Percentiles rank a stretch among this genome's conserved stretches.
Evolutionary conservation across 2,888 invertebrate genomes (phyloP).

Genomic region (Alsophila aescularia): DNA sequence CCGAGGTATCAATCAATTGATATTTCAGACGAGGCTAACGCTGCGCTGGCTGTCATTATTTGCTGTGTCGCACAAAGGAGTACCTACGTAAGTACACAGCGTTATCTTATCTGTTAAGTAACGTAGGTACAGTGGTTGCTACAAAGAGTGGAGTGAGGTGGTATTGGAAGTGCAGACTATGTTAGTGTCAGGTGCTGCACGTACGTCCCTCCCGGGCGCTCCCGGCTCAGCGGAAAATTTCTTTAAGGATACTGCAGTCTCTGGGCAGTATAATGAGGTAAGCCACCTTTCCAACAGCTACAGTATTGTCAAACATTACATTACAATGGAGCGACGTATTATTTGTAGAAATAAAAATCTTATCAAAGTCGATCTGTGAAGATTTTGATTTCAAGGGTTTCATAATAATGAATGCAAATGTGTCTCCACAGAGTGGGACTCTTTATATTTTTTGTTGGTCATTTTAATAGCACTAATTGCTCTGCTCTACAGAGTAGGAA

Average conservation of each 20-base stretch:
- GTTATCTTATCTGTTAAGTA: slow-evolving; percentile 76
- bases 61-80: slow-evolving; percentile 55
- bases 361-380: slow-evolving; percentile 17
- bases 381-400: background rate
- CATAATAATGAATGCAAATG: background rate
- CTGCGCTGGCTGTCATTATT: slow-evolving; percentile 47
- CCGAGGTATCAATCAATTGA: slow-evolving; percentile 30
- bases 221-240: slow-evolving; percentile 40
- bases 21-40: slow-evolving; percentile 25
- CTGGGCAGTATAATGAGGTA: slow-evolving; percentile 56
- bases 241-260: slow-evolving; percentile 37
- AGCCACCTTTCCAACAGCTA: slow-evolving; percentile 25
- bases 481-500: no score
- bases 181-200: slow-evolving; percentile 72
- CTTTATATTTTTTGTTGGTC: no score
- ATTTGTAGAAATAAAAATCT: slow-evolving; percentile 11
- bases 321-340: background rate
- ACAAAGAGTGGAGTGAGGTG: slow-evolving; percentile 49
- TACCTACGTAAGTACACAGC: slow-evolving; percentile 38
- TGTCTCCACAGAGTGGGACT: no score
- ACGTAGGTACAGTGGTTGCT: slow-evolving; percentile 52
- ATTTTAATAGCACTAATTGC: no score
- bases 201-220: slow-evolving; percentile 60
- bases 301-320: background rate
- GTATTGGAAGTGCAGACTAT: slow-evolving; percentile 60